Percentiles rank a stretch among this genome's conserved stretches.
phyloP scores from a whole-genome alignment of 2,888 invertebrate genomes.

The Epinotia bilunana region DNA sequence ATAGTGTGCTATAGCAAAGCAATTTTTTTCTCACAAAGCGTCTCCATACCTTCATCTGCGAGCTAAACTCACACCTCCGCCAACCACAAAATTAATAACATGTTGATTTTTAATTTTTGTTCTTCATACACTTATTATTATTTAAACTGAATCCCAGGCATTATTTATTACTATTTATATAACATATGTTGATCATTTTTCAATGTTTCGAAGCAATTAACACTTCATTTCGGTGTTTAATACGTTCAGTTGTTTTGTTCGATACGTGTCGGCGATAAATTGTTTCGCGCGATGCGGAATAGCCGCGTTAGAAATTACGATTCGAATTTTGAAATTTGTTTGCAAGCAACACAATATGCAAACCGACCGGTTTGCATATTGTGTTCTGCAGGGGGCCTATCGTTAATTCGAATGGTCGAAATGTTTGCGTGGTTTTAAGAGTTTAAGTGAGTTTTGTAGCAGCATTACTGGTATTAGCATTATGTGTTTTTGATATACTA shows the following conservation, averaged over 20 bases:
- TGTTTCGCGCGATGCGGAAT: constrained; percentile 25
- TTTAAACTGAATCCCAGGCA: constrained; percentile 82
- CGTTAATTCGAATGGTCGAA: background rate
- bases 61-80: constrained; percentile 80
- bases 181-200: constrained; percentile 84
- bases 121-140: constrained; percentile 83
- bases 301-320: constrained; percentile 27
- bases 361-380: background rate
- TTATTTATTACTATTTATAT: constrained; percentile 85
- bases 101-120: constrained; percentile 82
- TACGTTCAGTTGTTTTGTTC: constrained; percentile 64
- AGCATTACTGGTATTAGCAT: no score
- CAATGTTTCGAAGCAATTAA: constrained; percentile 84
- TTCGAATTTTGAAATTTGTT: constrained; percentile 21
- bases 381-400: background rate
- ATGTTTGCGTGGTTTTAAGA: background rate
- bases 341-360: no score
- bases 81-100: constrained; percentile 82
- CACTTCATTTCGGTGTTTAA: constrained; percentile 81
- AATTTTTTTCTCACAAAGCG: constrained; percentile 36
- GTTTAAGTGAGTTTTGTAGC: no score
- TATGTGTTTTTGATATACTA: no score
- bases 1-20: background rate
- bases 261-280: constrained; percentile 23
- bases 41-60: constrained; percentile 61